Percentiles rank a stretch among this genome's conserved stretches.
Conservation (phyloP, 2,888 invertebrate genomes). For the Pyrocoelia pectoralis region DNA sequence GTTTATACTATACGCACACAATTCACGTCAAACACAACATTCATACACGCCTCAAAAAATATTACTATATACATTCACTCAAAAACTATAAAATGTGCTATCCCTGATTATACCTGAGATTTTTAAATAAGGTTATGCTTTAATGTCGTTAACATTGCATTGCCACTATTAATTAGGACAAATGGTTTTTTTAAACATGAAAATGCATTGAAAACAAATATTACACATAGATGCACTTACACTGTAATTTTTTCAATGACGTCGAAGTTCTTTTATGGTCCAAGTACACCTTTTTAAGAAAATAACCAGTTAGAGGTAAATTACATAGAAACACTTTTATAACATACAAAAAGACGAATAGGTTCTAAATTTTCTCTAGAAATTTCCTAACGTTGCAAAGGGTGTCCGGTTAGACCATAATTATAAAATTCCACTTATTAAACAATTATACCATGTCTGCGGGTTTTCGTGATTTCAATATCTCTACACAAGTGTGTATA, state of each 20-base stretch:
- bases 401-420: constrained; percentile 28
- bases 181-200: constrained; percentile 37
- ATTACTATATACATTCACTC: constrained; percentile 29
- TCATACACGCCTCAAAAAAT: constrained; percentile 27
- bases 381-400: constrained; percentile 23
- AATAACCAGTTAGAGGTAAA: constrained; percentile 19
- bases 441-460: constrained; percentile 6
- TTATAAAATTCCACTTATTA: constrained; percentile 24
- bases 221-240: constrained; percentile 39
- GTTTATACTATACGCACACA: constrained; percentile 13
- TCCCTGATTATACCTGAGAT: constrained; percentile 38
- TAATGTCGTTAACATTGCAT: constrained; percentile 53
- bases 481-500: constrained; percentile 11
- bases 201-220: constrained; percentile 35
- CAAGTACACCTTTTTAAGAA: constrained; percentile 29
- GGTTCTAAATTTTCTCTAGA: constrained; percentile 13
- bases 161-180: constrained; percentile 48
- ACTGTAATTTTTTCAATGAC: constrained; percentile 33
- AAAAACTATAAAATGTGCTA: constrained; percentile 29
- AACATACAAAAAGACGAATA: constrained; percentile 22
- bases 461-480: constrained; percentile 8
- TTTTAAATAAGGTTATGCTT: constrained; percentile 32
- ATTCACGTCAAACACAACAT: constrained; percentile 24
- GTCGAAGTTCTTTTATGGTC: constrained; percentile 31
- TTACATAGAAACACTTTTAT: constrained; percentile 31